Percentiles rank a stretch among this genome's conserved stretches.
phyloP scores from a whole-genome alignment of 2,113 vertebrate species.

The Diadophis punctatus region DNA sequence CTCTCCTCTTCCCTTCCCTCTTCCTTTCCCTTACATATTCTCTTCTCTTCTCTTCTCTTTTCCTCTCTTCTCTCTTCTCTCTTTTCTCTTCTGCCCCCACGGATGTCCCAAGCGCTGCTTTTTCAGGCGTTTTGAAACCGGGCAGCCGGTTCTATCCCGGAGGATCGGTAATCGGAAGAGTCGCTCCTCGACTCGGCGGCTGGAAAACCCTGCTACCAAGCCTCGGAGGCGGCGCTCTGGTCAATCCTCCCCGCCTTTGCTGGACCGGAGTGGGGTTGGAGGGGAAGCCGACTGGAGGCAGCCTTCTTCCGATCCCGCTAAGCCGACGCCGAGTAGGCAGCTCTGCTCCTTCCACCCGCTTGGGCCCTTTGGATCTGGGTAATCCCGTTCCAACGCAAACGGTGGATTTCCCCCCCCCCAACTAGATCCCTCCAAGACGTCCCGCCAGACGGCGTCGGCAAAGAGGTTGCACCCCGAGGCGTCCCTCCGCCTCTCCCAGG shows the following conservation, averaged over 20 bases:
- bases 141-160: no score
- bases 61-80: no score
- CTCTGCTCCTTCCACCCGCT: slow-evolving; percentile 11
- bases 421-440: slow-evolving; percentile 38
- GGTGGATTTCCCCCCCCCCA: slow-evolving; percentile 68
- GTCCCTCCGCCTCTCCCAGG: not conserved
- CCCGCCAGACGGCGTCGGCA: slow-evolving; percentile 45
- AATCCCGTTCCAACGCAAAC: slow-evolving; percentile 62
- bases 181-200: not conserved
- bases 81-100: no score
- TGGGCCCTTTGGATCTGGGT: slow-evolving; percentile 48
- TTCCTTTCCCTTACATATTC: no score
- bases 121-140: not conserved
- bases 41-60: no score
- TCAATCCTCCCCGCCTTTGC: no score
- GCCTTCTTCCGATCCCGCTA: not conserved
- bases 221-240: not conserved
- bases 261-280: not conserved
- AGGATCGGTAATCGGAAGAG: not conserved
- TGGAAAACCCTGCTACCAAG: no score
- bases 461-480: not conserved
- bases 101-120: not conserved
- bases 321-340: not conserved
- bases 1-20: no score
- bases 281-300: not conserved